phyloP scores from a whole-genome alignment of 2,797 vertebrate genomes.

The Esox lucius region DNA sequence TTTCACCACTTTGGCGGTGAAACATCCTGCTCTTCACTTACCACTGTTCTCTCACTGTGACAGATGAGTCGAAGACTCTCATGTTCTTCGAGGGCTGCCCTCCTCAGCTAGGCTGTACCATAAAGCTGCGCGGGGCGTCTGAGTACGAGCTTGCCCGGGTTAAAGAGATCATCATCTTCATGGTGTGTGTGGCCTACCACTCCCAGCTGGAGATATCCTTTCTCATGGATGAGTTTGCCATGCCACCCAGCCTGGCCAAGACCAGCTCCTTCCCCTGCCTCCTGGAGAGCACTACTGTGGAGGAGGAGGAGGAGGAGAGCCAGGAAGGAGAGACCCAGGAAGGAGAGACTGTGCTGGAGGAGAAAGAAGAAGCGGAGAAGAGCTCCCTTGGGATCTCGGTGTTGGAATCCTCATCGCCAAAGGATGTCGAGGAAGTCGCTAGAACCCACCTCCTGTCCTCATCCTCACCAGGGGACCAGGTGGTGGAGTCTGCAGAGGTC shows the following conservation, averaged over 20 bases:
- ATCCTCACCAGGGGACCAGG: conserved; percentile 33
- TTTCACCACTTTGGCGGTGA: background rate
- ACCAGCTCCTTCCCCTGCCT: conserved; percentile 86
- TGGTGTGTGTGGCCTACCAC: conserved; percentile 97
- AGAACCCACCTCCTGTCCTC: conserved; percentile 26
- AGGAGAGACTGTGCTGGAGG: conserved; percentile 53
- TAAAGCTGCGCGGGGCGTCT: conserved; percentile 91
- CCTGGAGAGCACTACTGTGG: conserved; percentile 73
- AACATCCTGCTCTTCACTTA: background rate
- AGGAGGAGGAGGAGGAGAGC: conserved; percentile 55
- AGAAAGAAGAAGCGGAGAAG: conserved; percentile 51
- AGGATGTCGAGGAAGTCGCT: conserved; percentile 44
- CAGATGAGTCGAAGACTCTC: conserved; percentile 90
- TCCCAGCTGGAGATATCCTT: conserved; percentile 99
- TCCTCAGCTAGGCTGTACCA: conserved; percentile 91
- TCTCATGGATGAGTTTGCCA: conserved; percentile 99
- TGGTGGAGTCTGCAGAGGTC: conserved; percentile 25
- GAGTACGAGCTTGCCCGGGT: conserved; percentile 94
- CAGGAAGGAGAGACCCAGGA: conserved; percentile 37
- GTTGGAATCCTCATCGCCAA: conserved; percentile 56
- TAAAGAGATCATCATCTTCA: conserved; percentile 95
- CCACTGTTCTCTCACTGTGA: background rate
- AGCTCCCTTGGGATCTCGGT: conserved; percentile 56
- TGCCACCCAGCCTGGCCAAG: conserved; percentile 88
- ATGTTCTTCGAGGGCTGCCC: conserved; percentile 98